These are phyloP conservation scores for Numenius arquata DNA, from an alignment of 2,113 vertebrate genomes.

Conservation along the genomic window DNA sequence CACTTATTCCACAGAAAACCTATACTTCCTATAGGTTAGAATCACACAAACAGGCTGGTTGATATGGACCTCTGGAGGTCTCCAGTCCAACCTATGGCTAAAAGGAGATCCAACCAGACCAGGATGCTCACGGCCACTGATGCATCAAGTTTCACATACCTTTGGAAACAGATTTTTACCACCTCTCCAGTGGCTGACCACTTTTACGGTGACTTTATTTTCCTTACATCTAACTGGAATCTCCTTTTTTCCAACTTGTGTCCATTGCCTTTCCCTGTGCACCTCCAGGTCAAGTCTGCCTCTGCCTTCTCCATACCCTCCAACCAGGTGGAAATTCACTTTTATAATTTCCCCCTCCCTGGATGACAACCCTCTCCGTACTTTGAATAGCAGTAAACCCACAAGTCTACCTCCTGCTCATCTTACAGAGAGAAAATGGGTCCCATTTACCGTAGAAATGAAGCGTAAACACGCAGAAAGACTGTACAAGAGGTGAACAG, in stretches of 20 bases:
- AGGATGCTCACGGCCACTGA: neutral
- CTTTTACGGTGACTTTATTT: neutral
- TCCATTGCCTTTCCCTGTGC: neutral
- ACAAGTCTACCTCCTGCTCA: neutral
- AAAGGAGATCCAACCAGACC: neutral
- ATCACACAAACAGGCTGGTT: neutral
- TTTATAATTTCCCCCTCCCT: neutral
- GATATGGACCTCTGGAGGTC: neutral
- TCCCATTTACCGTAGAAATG: neutral
- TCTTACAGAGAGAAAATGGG: neutral
- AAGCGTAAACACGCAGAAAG: neutral
- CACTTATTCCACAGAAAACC: neutral
- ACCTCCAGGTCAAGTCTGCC: neutral
- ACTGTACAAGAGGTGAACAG: neutral
- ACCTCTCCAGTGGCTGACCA: neutral
- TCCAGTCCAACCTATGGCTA: neutral
- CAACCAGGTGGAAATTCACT: neutral
- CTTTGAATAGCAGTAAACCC: neutral
- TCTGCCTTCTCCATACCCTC: neutral
- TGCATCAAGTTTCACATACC: fast-evolving
- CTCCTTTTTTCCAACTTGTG: neutral
- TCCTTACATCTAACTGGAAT: neutral
- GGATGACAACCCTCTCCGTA: neutral
- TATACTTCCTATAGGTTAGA: fast-evolving
- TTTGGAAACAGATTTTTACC: neutral